Evolutionary conservation across 2,113 vertebrate genomes (phyloP).

Genomic region (Sciurus niger): DNA sequence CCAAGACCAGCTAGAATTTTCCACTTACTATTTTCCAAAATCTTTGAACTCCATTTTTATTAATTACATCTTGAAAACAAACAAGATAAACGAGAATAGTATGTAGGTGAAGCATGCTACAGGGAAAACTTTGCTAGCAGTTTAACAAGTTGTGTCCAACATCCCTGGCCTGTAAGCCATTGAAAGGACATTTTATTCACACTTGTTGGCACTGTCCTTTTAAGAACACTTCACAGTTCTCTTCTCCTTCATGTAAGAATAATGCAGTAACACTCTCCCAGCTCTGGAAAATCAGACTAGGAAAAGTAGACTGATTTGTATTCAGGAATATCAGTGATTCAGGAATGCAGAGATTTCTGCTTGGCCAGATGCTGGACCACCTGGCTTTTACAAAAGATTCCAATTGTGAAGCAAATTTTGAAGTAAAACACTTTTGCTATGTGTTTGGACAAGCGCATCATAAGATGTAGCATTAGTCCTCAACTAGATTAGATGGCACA

Average conservation of each 20-base stretch:
- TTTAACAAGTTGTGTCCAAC: not conserved
- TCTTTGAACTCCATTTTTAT: constrained; percentile 48
- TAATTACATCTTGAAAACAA: constrained; percentile 72
- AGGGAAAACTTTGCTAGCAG: not conserved
- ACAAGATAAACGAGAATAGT: not conserved
- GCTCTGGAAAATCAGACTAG: not conserved
- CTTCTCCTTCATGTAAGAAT: not conserved
- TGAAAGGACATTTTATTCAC: not conserved
- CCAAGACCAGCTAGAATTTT: not conserved
- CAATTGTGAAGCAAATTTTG: not conserved
- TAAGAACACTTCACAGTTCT: not conserved
- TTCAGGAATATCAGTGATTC: not conserved
- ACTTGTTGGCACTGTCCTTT: not conserved
- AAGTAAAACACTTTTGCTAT: constrained; percentile 73
- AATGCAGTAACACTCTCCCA: not conserved
- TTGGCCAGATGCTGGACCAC: not conserved
- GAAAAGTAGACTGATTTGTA: too few species aligned
- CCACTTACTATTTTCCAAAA: not conserved
- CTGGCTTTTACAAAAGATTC: not conserved
- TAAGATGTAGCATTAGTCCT: constrained; percentile 51
- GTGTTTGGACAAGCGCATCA: not conserved
- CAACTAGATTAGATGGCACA: constrained; percentile 70
- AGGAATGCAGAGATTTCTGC: not conserved
- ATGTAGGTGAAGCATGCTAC: constrained; percentile 71
- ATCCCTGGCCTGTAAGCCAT: not conserved